These are phyloP conservation scores for Austrolebias charrua DNA, from an alignment of 2,797 vertebrate species.

Conservation along the genomic window DNA sequence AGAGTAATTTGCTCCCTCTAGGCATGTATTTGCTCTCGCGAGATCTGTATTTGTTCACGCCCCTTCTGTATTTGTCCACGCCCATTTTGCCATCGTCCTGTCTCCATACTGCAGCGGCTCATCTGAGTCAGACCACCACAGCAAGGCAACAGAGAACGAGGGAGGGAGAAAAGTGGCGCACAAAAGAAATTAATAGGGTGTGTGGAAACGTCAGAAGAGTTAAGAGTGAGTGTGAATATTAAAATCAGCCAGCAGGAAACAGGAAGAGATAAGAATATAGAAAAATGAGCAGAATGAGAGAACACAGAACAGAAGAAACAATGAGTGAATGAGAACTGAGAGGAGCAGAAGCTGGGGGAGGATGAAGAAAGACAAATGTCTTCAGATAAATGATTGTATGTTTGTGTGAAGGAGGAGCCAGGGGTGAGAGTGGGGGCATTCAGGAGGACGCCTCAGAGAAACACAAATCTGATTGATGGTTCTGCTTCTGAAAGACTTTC, in stretches of 20 bases:
- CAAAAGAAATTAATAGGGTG: constrained; percentile 49
- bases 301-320: constrained; percentile 7
- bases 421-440: constrained; percentile 6
- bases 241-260: constrained; percentile 27
- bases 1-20: too few relatives aligned
- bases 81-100: too few relatives aligned
- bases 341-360: constrained; percentile 2
- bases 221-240: constrained; percentile 44
- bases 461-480: constrained; percentile 40
- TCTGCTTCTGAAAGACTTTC: constrained; percentile 32
- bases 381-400: constrained; percentile 15
- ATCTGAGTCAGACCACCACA: constrained; percentile 56
- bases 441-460: constrained; percentile 4
- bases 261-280: constrained; percentile 5
- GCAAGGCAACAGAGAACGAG: constrained; percentile 19
- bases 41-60: too few relatives aligned
- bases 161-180: constrained; percentile 21
- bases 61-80: too few relatives aligned
- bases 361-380: constrained; percentile 11
- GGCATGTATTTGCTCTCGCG: too few relatives aligned
- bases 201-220: constrained; percentile 56
- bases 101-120: constrained; percentile 66
- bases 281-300: background rate
- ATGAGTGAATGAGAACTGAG: constrained; percentile 20
- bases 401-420: constrained; percentile 7